Evolutionary conservation across 2,797 vertebrate species (phyloP).

Genomic region (Periophthalmus magnuspinnatus): DNA sequence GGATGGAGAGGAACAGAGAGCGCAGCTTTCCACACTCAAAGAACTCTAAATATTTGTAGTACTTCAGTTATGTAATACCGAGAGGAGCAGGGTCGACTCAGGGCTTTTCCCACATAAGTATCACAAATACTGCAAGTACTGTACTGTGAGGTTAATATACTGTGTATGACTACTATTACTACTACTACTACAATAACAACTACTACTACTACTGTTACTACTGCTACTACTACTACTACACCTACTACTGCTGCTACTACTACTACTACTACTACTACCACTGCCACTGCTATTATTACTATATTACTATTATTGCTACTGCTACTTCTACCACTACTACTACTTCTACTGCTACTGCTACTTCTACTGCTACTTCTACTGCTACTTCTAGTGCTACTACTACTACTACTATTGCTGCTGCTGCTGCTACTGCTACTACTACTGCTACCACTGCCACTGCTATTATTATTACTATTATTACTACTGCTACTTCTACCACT

Average conservation of each 20-base stretch:
- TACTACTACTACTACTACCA: background rate
- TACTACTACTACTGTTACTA: background rate
- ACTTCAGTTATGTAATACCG: background rate
- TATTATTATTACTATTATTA: no score
- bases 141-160: background rate
- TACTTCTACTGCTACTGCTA: no score
- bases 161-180: background rate
- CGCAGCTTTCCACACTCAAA: background rate
- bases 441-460: no score
- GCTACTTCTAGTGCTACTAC: background rate
- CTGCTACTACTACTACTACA: background rate
- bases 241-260: background rate
- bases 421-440: background rate
- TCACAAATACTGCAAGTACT: background rate
- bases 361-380: no score
- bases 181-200: background rate
- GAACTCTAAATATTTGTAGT: background rate
- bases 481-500: no score
- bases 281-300: background rate
- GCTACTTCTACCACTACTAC: no score
- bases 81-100: slow-evolving; percentile 24
- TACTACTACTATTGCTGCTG: background rate
- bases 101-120: slow-evolving; percentile 60
- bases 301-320: no score
- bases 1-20: no score